phyloP scores from a whole-genome alignment of 2,113 vertebrate species.

The Paracanthobrama guichenoti region DNA sequence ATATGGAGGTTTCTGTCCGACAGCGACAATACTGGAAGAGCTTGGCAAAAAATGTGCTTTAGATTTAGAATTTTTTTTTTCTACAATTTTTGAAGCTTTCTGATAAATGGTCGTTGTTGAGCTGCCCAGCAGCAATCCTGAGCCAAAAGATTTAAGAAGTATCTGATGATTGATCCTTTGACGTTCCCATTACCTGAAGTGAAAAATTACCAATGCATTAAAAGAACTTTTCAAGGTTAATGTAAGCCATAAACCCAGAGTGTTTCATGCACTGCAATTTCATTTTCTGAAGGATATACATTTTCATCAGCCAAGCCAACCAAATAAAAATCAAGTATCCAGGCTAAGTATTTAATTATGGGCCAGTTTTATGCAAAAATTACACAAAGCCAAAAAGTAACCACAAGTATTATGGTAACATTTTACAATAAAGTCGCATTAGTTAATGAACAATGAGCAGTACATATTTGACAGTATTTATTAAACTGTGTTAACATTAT shows the following conservation, averaged over 20 bases:
- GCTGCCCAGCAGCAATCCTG: slow-evolving; percentile 20
- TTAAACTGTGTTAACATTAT: not conserved
- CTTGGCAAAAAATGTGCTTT: slow-evolving; percentile 13
- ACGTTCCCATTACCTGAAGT: slow-evolving; percentile 26
- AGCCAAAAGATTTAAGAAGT: not conserved
- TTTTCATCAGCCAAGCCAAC: not conserved
- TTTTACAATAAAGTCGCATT: not conserved
- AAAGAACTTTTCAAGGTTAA: slow-evolving; percentile 33
- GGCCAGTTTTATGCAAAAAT: not conserved
- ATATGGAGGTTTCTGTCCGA: too few relatives aligned
- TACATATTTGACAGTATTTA: not conserved
- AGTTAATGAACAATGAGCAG: not conserved
- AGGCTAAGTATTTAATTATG: not conserved
- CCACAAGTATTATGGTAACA: too few relatives aligned
- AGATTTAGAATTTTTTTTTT: not conserved
- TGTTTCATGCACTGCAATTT: slow-evolving; percentile 13
- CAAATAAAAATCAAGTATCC: not conserved
- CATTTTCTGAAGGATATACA: slow-evolving; percentile 23
- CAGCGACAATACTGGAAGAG: not conserved
- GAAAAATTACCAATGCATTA: slow-evolving; percentile 32
- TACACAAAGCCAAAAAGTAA: not conserved
- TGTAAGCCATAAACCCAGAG: slow-evolving; percentile 28
- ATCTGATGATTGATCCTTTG: slow-evolving; percentile 4
- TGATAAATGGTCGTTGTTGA: slow-evolving; percentile 34
- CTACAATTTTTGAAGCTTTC: not conserved